Evolutionary conservation across 2,797 vertebrate species (phyloP).

Genomic region (Tympanoctomys barrerae): DNA sequence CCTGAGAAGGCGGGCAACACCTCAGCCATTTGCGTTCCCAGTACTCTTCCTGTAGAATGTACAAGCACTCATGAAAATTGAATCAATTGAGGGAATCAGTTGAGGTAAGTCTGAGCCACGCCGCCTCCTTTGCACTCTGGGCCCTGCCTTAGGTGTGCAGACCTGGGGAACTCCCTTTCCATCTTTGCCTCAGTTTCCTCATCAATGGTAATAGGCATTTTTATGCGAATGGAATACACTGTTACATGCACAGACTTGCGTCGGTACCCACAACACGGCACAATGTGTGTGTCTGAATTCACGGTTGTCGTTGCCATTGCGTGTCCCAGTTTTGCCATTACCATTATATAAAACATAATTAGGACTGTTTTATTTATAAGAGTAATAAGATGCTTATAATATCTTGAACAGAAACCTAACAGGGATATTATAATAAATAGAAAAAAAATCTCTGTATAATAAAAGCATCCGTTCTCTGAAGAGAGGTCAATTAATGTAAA

Average conservation of each 20-base stretch:
- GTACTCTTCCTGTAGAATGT: not conserved
- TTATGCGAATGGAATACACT: not conserved
- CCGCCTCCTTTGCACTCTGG: not conserved
- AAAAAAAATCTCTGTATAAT: not conserved
- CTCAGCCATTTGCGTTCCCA: not conserved
- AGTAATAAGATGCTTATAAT: not conserved
- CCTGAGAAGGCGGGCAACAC: not conserved
- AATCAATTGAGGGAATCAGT: not conserved
- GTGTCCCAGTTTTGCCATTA: not conserved
- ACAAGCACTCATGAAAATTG: not conserved
- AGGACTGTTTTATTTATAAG: not conserved
- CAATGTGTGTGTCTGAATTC: not conserved
- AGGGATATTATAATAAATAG: not conserved
- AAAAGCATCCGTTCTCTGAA: not conserved
- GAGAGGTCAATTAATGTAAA: conserved; percentile 2
- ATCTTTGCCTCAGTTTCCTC: not conserved
- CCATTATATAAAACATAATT: not conserved
- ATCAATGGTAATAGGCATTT: not conserved
- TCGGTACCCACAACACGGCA: too few relatives aligned
- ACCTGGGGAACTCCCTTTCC: not conserved
- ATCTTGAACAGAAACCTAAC: not conserved
- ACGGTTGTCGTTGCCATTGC: not conserved
- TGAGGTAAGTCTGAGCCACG: not conserved
- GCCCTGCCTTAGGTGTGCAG: not conserved
- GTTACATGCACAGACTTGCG: not conserved